These are phyloP conservation scores for Hypselothyrea guttata DNA, from an alignment of 2,888 invertebrate genomes.

Conservation along the genomic window DNA sequence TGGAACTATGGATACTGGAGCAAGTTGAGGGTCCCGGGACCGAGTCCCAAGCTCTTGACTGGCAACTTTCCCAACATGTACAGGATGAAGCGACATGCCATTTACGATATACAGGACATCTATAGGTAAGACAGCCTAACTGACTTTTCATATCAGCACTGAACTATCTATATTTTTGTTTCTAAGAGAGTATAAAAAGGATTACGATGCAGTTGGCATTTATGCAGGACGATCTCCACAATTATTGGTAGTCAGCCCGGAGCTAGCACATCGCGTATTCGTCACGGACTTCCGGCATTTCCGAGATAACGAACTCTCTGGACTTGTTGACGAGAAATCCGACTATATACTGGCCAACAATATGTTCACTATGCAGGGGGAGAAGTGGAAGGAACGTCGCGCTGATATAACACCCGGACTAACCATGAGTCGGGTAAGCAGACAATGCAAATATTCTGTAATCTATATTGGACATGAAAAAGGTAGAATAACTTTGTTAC, in stretches of 20 bases:
- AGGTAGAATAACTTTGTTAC: no score
- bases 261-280: slow-evolving; percentile 77
- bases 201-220: slow-evolving; percentile 78
- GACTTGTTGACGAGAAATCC: slow-evolving; percentile 4
- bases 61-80: slow-evolving; percentile 16
- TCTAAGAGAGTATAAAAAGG: slow-evolving; percentile 3
- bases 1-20: slow-evolving; percentile 81
- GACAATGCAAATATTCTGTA: no score
- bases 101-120: slow-evolving; percentile 6
- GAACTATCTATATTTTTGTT: not conserved
- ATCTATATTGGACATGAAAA: no score
- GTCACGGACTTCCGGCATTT: slow-evolving; percentile 63
- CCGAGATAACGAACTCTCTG: slow-evolving; percentile 8
- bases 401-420: slow-evolving; percentile 9
- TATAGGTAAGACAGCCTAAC: slow-evolving; percentile 8
- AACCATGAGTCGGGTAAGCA: slow-evolving; percentile 12
- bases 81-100: slow-evolving; percentile 2
- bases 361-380: slow-evolving; percentile 79
- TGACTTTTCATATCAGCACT: not conserved
- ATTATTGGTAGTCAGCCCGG: slow-evolving; percentile 79
- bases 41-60: not conserved
- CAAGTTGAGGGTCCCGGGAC: slow-evolving; percentile 30
- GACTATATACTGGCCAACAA: slow-evolving; percentile 13
- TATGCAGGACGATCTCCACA: slow-evolving; percentile 77
- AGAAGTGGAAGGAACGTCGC: slow-evolving; percentile 83